Base-by-base conservation (phyloP, 1,140 invertebrate genomes). In the Drosophila athabasca region DNA sequence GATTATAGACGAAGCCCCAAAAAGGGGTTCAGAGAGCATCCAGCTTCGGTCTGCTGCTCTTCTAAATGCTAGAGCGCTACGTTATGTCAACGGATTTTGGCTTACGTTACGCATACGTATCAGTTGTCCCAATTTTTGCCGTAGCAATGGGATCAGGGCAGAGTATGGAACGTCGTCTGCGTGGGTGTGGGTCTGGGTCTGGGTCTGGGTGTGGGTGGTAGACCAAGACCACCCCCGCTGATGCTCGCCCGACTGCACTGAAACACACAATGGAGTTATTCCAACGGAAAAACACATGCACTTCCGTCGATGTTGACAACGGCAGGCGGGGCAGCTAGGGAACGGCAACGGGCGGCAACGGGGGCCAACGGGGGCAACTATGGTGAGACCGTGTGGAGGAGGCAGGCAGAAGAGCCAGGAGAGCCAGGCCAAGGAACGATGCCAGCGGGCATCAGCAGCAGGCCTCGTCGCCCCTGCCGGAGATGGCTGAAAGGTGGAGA, bases 211-310 rank as follows among this genome's bases (percentile, higher is more conserved):
- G 17, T 19, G 17, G 19, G 31, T 44, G 46, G 29, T 62, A 11
- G 67, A 61, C 44, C 62, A 55, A 11, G 67, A 61, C 44, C 62
- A 55, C 69, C 69, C 68, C 46, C 62, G 46, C 52, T 60, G 70
- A 69, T 87, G 81, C 83, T 66, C 69, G 82, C 81, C 74, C 79
- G 82, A 75, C 74, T 78, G 83, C 82, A 61, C 79, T 69, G 75
- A 83, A 82, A 82, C 79, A 83, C 84, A 87, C 83, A 87, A 87
- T 87, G 83, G 83, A 87, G 83, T 87, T 87, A 87, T 87, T 87
- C 84, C 83, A 88, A 88, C 83, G 83, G 83, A 87, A 87, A 87
- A 87, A 87, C 83, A 83, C 83, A 87, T 87, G 82, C 82, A 87
- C 82, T 87, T 87, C 82, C 83, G 83, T 62, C 78, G 83, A 72